These are phyloP conservation scores for Trissolcus basalis DNA, from an alignment of 1,140 invertebrate genomes.

Conservation along the genomic window DNA sequence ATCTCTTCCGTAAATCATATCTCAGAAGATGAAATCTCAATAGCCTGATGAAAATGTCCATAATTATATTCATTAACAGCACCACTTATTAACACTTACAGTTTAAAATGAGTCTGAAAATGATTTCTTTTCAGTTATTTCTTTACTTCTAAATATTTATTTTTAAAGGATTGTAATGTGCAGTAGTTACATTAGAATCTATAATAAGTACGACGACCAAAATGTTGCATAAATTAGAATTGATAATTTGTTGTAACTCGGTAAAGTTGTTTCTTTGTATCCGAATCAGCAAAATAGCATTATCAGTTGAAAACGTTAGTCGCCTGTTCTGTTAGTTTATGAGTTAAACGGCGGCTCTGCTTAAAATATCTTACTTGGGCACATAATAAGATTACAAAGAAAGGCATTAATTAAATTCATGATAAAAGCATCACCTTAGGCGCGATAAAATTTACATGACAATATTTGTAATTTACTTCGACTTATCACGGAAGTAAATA, in stretches of 20 bases:
- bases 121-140: no score
- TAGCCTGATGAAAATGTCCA: no score
- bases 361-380: conserved; percentile 2
- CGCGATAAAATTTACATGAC: conserved; percentile 40
- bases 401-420: conserved; percentile 1
- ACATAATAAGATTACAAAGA: conserved; percentile 3
- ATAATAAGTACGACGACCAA: no score
- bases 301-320: not conserved
- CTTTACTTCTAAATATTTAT: no score
- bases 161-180: no score
- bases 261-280: not conserved
- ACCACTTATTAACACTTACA: no score
- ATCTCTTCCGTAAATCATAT: no score
- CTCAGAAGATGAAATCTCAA: no score
- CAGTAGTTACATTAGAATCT: no score
- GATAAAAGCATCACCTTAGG: conserved; percentile 2
- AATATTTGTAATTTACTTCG: conserved; percentile 45
- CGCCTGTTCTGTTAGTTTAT: not conserved
- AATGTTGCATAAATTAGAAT: not conserved
- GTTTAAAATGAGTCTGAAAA: no score
- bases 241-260: not conserved
- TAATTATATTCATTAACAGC: no score
- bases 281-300: not conserved
- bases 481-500: conserved; percentile 52
- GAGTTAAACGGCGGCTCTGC: not conserved